Evolutionary conservation across 2,113 vertebrate genomes (phyloP).

Genomic region (Platanista minor): DNA sequence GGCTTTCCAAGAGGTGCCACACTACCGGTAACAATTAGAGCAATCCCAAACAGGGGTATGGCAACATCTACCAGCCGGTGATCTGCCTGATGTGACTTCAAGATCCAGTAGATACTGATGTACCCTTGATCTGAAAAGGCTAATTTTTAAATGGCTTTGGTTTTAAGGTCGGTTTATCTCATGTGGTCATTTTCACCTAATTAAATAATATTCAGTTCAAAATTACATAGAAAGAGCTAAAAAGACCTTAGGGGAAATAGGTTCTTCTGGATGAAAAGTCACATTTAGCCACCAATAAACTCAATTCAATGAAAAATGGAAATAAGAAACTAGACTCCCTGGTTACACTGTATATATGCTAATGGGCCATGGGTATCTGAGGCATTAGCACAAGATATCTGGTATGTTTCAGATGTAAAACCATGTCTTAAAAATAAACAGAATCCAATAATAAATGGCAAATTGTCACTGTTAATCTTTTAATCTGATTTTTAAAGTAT

Average conservation of each 20-base stretch:
- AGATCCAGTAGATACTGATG: not conserved
- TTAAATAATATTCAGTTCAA: slow-evolving; percentile 57
- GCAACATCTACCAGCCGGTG: not conserved
- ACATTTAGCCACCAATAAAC: slow-evolving; percentile 60
- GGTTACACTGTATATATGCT: not conserved
- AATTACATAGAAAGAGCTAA: slow-evolving; percentile 44
- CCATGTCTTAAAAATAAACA: slow-evolving; percentile 15
- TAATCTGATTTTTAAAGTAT: slow-evolving; percentile 9
- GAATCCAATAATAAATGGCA: slow-evolving; percentile 17
- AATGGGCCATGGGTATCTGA: not conserved
- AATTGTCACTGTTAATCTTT: slow-evolving; percentile 2
- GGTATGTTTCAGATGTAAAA: not conserved
- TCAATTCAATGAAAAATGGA: slow-evolving; percentile 56
- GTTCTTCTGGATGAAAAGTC: slow-evolving; percentile 63
- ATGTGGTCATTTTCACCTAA: slow-evolving; percentile 51
- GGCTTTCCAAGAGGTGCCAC: not conserved
- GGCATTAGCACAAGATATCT: slow-evolving; percentile 2
- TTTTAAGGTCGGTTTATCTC: slow-evolving; percentile 30
- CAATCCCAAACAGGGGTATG: not conserved
- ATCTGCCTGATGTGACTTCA: not conserved
- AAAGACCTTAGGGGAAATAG: slow-evolving; percentile 51
- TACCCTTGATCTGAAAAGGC: not conserved
- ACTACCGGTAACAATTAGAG: not conserved
- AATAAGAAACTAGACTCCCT: slow-evolving; percentile 35
- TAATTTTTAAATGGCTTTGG: slow-evolving; percentile 48